Evolutionary conservation across 2,888 invertebrate genomes (phyloP).

Genomic region (Protodeltote pygarga): DNA sequence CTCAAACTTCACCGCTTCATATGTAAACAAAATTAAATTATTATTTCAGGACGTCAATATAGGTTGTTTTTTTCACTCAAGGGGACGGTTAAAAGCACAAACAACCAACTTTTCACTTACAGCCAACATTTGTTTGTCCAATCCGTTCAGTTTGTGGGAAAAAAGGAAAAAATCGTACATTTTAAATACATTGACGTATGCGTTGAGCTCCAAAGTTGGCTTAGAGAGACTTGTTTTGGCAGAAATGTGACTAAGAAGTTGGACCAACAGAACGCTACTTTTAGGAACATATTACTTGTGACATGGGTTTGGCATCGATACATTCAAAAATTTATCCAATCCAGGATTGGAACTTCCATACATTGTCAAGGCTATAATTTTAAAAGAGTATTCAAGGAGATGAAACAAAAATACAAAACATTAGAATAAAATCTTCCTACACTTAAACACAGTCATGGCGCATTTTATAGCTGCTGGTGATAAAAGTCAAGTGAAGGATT

Average conservation of each 20-base stretch:
- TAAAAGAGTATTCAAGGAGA: too few relatives aligned
- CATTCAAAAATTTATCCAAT: too few relatives aligned
- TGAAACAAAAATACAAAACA: too few relatives aligned
- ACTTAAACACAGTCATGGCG: too few relatives aligned
- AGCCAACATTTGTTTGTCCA: constrained; percentile 57
- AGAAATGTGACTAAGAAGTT: constrained; percentile 9
- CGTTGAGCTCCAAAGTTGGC: constrained; percentile 34
- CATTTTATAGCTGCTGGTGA: constrained; percentile 11
- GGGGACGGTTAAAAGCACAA: constrained; percentile 62
- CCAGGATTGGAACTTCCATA: too few relatives aligned
- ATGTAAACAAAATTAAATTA: constrained; percentile 64
- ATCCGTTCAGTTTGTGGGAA: constrained; percentile 51
- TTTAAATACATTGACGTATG: constrained; percentile 47
- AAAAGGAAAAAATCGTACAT: constrained; percentile 51
- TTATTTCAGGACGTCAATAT: constrained; percentile 55
- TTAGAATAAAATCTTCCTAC: too few relatives aligned
- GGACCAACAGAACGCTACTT: too few relatives aligned
- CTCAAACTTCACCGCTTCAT: constrained; percentile 50
- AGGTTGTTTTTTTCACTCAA: constrained; percentile 52
- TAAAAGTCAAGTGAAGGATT: constrained; percentile 30
- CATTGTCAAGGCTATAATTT: too few relatives aligned
- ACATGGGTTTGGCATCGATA: background rate
- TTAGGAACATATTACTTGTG: too few relatives aligned
- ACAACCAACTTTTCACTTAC: constrained; percentile 74
- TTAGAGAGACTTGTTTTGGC: constrained; percentile 14